Evolutionary conservation across 1,140 invertebrate species (phyloP).

Genomic region (Tetramorium parvispinum): DNA sequence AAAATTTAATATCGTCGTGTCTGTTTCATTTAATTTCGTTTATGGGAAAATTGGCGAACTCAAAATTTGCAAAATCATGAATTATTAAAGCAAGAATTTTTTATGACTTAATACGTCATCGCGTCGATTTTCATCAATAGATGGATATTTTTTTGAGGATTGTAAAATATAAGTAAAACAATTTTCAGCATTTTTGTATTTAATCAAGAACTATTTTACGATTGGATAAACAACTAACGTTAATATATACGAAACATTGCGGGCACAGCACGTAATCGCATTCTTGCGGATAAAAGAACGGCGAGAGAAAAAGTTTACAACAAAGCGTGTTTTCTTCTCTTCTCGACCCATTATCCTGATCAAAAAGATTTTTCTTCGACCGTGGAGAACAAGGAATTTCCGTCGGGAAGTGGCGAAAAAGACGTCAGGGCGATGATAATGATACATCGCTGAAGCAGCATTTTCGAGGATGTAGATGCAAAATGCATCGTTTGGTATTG

Average conservation of each 20-base stretch:
- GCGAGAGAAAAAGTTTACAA: neutral
- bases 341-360: neutral
- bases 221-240: neutral
- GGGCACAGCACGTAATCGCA: neutral
- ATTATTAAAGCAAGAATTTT: neutral
- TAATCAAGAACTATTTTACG: neutral
- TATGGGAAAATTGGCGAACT: neutral
- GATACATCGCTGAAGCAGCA: neutral
- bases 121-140: neutral
- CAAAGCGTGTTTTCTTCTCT: neutral
- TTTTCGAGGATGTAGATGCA: neutral
- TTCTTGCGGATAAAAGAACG: conserved; percentile 9
- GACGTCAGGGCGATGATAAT: neutral
- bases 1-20: neutral
- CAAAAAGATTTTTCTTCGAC: conserved; percentile 24
- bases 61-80: neutral
- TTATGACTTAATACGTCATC: neutral
- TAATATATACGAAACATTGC: neutral
- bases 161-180: neutral
- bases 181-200: neutral
- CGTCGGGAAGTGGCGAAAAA: neutral
- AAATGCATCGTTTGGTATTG: neutral
- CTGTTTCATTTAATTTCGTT: neutral
- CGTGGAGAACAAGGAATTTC: neutral
- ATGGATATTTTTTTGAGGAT: neutral